Evolutionary conservation across 53 echinoderm and acorn worm species (phyloP).

Genomic region (Holothuria leucospilota): DNA sequence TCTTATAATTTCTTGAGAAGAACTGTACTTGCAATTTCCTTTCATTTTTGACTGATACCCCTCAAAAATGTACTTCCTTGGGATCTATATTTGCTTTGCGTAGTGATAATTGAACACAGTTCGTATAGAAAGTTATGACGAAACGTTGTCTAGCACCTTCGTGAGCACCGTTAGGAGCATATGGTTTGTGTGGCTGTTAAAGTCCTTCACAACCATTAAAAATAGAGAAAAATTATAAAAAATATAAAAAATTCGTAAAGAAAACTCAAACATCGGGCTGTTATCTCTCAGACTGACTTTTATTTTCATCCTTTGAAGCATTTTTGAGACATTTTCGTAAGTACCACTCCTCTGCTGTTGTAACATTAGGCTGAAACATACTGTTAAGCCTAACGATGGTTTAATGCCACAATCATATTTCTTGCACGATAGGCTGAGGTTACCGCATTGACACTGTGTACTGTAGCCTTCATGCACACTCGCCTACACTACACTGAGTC

Average conservation of each 20-base stretch:
- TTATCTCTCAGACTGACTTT: slow-evolving; percentile 45
- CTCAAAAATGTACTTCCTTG: background rate
- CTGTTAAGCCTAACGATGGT: slow-evolving; percentile 4
- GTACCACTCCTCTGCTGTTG: background rate
- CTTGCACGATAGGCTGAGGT: too few relatives aligned
- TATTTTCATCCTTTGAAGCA: slow-evolving; percentile 47
- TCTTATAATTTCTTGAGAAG: too few relatives aligned
- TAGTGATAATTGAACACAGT: background rate
- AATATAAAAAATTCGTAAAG: slow-evolving; percentile 12
- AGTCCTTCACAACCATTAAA: slow-evolving; percentile 34
- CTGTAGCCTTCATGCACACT: too few relatives aligned
- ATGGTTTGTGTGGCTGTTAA: slow-evolving; percentile 34
- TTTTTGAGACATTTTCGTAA: slow-evolving; percentile 23
- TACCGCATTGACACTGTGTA: too few relatives aligned
- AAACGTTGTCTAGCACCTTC: slow-evolving; percentile 37
- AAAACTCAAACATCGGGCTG: slow-evolving; percentile 26
- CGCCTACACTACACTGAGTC: too few relatives aligned
- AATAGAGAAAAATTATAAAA: slow-evolving; percentile 36
- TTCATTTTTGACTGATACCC: too few relatives aligned
- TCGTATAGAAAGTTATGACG: background rate
- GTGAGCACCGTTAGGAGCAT: slow-evolving; percentile 40
- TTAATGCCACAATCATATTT: too few relatives aligned
- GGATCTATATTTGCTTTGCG: background rate
- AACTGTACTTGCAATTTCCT: too few relatives aligned
- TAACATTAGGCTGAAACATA: background rate